Percentiles rank a stretch among this genome's conserved stretches.
These are phyloP conservation scores for Sialia sialis DNA, from an alignment of 2,113 vertebrate species.

Conservation along the genomic window DNA sequence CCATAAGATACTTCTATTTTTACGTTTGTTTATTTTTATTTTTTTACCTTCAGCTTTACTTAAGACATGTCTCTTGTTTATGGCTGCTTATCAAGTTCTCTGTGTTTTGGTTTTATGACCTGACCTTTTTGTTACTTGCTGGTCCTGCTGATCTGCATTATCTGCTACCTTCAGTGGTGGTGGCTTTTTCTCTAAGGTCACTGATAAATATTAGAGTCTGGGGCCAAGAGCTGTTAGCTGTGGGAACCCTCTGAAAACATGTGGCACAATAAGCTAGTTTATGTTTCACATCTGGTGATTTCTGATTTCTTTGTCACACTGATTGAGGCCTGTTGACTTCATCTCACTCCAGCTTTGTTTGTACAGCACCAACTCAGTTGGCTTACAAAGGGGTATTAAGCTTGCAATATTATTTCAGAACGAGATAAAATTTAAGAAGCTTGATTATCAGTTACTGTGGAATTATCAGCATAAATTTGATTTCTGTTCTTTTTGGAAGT, in stretches of 20 bases:
- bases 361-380: background rate
- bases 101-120: background rate
- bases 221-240: background rate
- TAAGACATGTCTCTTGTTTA: background rate
- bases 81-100: background rate
- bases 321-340: background rate
- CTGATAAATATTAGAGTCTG: background rate
- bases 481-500: background rate
- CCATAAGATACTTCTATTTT: background rate
- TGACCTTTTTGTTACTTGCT: background rate
- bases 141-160: background rate
- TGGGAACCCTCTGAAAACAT: background rate
- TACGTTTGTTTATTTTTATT: fast-evolving
- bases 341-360: background rate
- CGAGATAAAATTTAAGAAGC: background rate
- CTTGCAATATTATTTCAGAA: background rate
- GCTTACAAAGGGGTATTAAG: background rate
- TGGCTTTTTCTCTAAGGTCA: background rate
- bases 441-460: background rate
- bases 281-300: background rate
- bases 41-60: background rate
- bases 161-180: background rate
- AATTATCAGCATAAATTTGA: background rate
- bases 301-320: background rate
- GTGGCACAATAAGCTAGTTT: background rate